Base-by-base conservation (phyloP, 2,113 vertebrate species). In the Diglossa brunneiventris region DNA sequence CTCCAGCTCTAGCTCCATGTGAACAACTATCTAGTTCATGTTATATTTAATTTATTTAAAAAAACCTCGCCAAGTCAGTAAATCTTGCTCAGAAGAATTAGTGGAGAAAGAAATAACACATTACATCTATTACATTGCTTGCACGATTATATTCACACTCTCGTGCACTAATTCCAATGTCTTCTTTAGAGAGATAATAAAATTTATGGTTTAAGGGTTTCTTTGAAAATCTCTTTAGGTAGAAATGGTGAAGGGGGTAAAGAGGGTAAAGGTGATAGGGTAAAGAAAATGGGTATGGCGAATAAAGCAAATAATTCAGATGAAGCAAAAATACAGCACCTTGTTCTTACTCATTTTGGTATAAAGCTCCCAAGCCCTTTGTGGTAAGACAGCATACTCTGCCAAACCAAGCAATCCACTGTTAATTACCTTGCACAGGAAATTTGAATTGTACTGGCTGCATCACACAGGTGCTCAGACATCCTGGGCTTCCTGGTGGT, bases 31-130 rank as follows among this genome's bases (percentile, higher is more conserved):
- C 82, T 93, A 97, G 94, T 78, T 96, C 88, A 79, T 81, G 83
- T 90, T 96, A 83, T 83, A 89, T 95, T 95, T 94, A 97, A 97
- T 95, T 95, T 97, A 95, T 89, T 95, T 90, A 95, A 95, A 95
- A 94, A 85, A 83, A 16, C 8, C 81, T 92, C 13, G 1, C 66
- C 1, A 1, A 94, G 75, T 83, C 62, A 89, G 90, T 93, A 96
- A 95, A 95, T 96, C 95, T 97, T 93, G 41, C 78, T 83, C 73
- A 94, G 85, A 96, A 94, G 73, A 81, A 89, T 92, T 95, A 97
- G 83, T 41, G 75, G 85, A 95, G 83, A 93, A 93, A 95, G 89
- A 96, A 97, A 92, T 93, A 80, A 89, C 78, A 93, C 30, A 33
- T 64, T 7, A 8, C 92, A 85, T 96, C 96, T 72, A 79, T 89